Percentiles rank a stretch among this genome's conserved stretches.
These are phyloP conservation scores for Pseudochaenichthys georgianus DNA, from an alignment of 2,797 vertebrate genomes.

Conservation along the genomic window DNA sequence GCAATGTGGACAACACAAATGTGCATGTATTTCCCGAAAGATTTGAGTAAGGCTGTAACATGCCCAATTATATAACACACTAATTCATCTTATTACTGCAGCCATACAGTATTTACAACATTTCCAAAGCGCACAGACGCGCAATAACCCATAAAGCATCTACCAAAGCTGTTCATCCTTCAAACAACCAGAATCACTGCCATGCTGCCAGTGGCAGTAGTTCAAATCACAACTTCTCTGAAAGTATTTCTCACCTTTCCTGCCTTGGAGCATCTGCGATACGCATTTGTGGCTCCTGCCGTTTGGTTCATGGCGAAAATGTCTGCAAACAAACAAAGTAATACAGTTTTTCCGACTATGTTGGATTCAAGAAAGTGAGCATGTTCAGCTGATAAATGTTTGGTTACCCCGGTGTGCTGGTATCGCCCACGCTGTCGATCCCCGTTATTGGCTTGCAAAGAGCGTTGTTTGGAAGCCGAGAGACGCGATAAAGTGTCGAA, in stretches of 20 bases:
- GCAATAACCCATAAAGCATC: background rate
- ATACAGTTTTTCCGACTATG: conserved; percentile 10
- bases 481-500: background rate
- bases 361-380: background rate
- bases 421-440: background rate
- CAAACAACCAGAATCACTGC: background rate
- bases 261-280: conserved; percentile 91
- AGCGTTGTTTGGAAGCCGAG: background rate
- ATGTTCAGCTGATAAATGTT: background rate
- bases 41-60: background rate
- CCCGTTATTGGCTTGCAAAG: conserved; percentile 1
- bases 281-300: conserved; percentile 91
- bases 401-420: conserved; percentile 49
- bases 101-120: background rate
- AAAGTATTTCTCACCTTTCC: conserved; percentile 87
- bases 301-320: conserved; percentile 93
- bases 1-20: background rate
- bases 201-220: background rate
- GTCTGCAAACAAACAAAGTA: conserved; percentile 51
- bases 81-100: background rate
- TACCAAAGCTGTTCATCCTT: background rate
- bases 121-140: conserved; percentile 35
- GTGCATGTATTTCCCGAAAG: background rate
- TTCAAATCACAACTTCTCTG: conserved; percentile 20
- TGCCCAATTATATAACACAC: background rate